These are phyloP conservation scores for Alces alces DNA, from an alignment of 2,113 vertebrate species.

Conservation along the genomic window DNA sequence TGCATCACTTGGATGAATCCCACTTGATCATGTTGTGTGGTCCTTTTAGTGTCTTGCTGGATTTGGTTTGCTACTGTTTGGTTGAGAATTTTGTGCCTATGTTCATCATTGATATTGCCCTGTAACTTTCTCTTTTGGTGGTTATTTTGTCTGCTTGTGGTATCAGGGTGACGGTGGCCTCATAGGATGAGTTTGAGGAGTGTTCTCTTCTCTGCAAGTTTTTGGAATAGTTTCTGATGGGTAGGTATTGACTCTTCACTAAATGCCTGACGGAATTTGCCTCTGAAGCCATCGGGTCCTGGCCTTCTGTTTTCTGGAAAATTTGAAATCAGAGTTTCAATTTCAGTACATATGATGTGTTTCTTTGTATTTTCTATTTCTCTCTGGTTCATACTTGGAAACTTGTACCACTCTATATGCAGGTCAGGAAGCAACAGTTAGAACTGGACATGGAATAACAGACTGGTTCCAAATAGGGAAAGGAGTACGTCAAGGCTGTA, in stretches of 20 bases:
- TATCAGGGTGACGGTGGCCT: neutral
- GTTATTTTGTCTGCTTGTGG: too few species aligned
- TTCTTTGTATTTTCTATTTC: neutral
- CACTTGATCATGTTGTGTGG: neutral
- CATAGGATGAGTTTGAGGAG: neutral
- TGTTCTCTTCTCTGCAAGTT: neutral
- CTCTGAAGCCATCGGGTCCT: neutral
- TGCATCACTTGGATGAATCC: neutral
- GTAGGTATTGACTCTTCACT: neutral
- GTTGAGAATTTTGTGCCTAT: neutral
- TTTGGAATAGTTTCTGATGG: neutral
- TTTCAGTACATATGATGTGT: neutral
- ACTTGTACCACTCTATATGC: neutral
- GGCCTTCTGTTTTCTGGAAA: neutral
- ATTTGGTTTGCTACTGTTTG: neutral
- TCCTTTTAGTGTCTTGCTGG: neutral
- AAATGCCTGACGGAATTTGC: neutral
- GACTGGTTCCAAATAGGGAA: too few species aligned
- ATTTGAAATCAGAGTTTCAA: neutral
- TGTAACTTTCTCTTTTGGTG: neutral
- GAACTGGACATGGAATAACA: too few species aligned
- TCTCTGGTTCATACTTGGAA: neutral
- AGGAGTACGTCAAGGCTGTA: too few species aligned
- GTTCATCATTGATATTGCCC: neutral
- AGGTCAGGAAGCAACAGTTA: too few species aligned